These are phyloP conservation scores for Enteromius unitaeniatus DNA, from an alignment of 2,797 vertebrate species.

Conservation along the genomic window DNA sequence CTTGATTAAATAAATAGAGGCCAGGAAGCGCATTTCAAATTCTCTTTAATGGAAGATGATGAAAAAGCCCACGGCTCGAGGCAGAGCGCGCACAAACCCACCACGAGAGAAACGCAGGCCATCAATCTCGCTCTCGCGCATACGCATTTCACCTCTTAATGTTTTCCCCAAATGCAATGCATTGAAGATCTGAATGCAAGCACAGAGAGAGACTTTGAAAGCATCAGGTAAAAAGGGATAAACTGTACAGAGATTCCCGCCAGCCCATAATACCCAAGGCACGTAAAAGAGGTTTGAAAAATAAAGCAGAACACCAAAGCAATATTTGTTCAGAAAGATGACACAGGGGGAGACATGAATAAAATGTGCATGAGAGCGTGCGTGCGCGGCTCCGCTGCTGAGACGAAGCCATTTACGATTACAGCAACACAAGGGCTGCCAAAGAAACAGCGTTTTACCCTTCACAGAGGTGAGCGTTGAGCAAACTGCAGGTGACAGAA, in stretches of 20 bases:
- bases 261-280: conserved; percentile 48
- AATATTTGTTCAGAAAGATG: conserved; percentile 32
- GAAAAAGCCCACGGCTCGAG: conserved; percentile 39
- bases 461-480: conserved; percentile 45
- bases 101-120: conserved; percentile 11
- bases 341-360: conserved; percentile 42
- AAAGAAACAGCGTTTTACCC: conserved; percentile 35
- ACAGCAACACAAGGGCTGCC: conserved; percentile 27
- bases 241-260: conserved; percentile 37
- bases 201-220: conserved; percentile 32
- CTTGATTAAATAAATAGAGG: conserved; percentile 64
- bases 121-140: conserved; percentile 11
- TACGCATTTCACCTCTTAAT: conserved; percentile 29
- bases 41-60: conserved; percentile 60
- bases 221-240: conserved; percentile 45
- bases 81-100: conserved; percentile 14
- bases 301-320: conserved; percentile 47
- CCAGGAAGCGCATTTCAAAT: conserved; percentile 54
- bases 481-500: conserved; percentile 45
- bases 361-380: conserved; percentile 35
- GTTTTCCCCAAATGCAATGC: conserved; percentile 28
- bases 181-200: conserved; percentile 29
- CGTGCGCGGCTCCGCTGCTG: background rate
- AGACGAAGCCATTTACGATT: conserved; percentile 42
- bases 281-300: conserved; percentile 27